phyloP scores from a whole-genome alignment of 2,888 invertebrate genomes.

The Philonicus albiceps region DNA sequence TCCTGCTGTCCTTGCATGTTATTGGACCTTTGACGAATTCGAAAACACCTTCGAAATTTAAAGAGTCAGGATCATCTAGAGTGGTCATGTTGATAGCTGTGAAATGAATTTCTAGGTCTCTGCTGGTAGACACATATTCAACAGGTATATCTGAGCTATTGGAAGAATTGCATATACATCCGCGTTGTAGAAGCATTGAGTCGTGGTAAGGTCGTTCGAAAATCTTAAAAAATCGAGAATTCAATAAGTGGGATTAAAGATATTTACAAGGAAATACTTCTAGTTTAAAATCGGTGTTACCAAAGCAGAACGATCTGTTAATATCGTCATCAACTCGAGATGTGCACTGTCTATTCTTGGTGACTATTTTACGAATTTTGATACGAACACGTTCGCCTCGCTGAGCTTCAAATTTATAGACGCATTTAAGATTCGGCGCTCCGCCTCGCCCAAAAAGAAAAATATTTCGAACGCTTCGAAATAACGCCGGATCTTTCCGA shows the following conservation, averaged over 20 bases:
- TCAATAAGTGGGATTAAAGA: background rate
- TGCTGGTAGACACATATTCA: conserved; percentile 78
- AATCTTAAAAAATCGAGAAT: conserved; percentile 59
- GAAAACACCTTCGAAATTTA: conserved; percentile 85
- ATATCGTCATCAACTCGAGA: conserved; percentile 68
- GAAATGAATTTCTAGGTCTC: conserved; percentile 82
- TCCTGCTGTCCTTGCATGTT: conserved; percentile 74
- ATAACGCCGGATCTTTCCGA: conserved; percentile 72
- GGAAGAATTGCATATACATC: conserved; percentile 79
- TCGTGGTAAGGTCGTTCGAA: conserved; percentile 80
- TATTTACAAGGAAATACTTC: conserved; percentile 59
- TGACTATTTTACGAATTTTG: conserved; percentile 76
- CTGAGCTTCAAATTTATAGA: conserved; percentile 86
- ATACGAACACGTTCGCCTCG: conserved; percentile 82
- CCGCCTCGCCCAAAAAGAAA: conserved; percentile 89
- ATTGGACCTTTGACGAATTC: conserved; percentile 79
- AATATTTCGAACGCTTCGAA: conserved; percentile 82
- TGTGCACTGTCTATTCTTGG: conserved; percentile 65
- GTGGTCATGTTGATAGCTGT: conserved; percentile 84
- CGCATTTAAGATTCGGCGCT: conserved; percentile 83
- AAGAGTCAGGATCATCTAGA: conserved; percentile 82
- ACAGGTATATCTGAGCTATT: conserved; percentile 68
- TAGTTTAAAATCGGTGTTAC: conserved; percentile 74
- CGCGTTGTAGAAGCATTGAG: conserved; percentile 75
- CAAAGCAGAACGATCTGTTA: conserved; percentile 75